Percentiles rank a stretch among this genome's conserved stretches.
These are phyloP conservation scores for Cheilinus undulatus DNA, from an alignment of 2,113 vertebrate species.

Conservation along the genomic window DNA sequence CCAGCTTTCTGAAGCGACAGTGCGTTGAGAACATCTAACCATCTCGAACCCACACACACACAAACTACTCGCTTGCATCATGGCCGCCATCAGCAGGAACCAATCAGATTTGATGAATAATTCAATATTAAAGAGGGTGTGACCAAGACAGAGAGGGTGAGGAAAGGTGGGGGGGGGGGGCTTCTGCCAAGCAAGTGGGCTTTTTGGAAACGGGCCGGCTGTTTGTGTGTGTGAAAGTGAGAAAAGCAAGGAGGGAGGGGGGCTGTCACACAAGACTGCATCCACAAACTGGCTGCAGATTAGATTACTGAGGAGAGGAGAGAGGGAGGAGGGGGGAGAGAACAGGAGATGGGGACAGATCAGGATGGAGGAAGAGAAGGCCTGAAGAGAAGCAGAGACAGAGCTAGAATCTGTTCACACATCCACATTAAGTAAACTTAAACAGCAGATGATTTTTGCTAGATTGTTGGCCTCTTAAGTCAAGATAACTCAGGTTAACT, in stretches of 20 bases:
- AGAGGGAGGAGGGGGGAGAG: slow-evolving; percentile 4
- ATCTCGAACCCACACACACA: slow-evolving; percentile 56
- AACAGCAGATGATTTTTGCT: slow-evolving; percentile 1
- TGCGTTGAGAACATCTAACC: slow-evolving; percentile 49
- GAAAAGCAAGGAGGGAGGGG: slow-evolving; percentile 30
- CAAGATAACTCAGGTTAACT: too few species aligned
- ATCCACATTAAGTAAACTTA: slow-evolving; percentile 68
- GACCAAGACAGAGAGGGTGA: slow-evolving; percentile 57
- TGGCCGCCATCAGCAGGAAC: slow-evolving; percentile 76
- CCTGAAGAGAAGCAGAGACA: slow-evolving; percentile 19
- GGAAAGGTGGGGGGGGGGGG: slow-evolving; percentile 18
- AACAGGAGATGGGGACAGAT: slow-evolving; percentile 8
- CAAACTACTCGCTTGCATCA: slow-evolving; percentile 69
- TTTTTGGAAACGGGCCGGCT: slow-evolving; percentile 74
- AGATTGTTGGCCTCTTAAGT: background rate
- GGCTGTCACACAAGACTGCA: slow-evolving; percentile 85
- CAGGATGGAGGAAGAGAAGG: slow-evolving; percentile 35
- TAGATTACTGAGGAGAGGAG: slow-evolving; percentile 82
- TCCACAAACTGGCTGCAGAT: slow-evolving; percentile 86
- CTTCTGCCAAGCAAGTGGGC: slow-evolving; percentile 74
- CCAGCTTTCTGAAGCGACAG: slow-evolving; percentile 52
- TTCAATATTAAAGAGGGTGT: slow-evolving; percentile 84
- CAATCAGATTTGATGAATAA: slow-evolving; percentile 85
- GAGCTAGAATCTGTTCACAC: slow-evolving; percentile 67
- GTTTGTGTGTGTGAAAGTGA: slow-evolving; percentile 56